Conservation (phyloP, 1,140 invertebrate genomes). For the Achatina immaculata region DNA sequence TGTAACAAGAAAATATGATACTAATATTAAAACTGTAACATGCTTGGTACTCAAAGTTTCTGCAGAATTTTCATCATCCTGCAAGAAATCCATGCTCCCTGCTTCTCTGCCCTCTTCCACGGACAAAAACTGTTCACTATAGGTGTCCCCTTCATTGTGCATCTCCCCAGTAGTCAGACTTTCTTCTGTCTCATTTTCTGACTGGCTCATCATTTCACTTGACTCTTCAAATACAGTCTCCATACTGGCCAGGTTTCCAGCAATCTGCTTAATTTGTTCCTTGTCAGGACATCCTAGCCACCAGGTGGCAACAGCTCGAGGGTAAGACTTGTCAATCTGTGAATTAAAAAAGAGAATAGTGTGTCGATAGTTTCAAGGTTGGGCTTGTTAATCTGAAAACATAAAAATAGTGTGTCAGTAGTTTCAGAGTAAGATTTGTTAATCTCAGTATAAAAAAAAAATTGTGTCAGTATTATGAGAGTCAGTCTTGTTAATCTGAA, state of each 20-base stretch:
- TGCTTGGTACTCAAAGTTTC: not conserved
- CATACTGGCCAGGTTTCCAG: not conserved
- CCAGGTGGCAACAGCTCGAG: slow-evolving; percentile 86
- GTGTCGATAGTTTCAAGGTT: no score
- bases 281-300: slow-evolving; percentile 85
- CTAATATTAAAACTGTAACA: not conserved
- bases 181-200: not conserved
- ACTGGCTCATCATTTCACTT: not conserved
- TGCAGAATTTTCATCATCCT: not conserved
- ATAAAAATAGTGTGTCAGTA: no score
- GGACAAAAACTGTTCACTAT: not conserved
- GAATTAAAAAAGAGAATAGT: not conserved
- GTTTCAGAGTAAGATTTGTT: no score
- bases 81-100: not conserved
- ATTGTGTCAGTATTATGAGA: no score
- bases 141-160: not conserved
- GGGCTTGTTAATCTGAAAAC: no score
- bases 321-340: slow-evolving; percentile 90
- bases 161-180: not conserved
- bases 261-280: slow-evolving; percentile 37
- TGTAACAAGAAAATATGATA: not conserved
- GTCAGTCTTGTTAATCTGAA: no score
- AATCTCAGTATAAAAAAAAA: no score
- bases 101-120: not conserved
- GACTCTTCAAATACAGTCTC: not conserved